These are phyloP conservation scores for cattle (Bos taurus) DNA, from an alignment of 2,113 vertebrate genomes.

Conservation along the genomic window ARS-UCD2.0 NC_037351.1:6352001-6352500, in stretches of 20 bases:
- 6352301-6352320: background rate
- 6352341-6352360: too few relatives aligned
- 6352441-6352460: accelerated
- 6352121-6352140: too few relatives aligned
- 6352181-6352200: too few relatives aligned
- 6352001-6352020: background rate
- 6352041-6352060: too few relatives aligned
- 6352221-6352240: background rate
- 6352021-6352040: too few relatives aligned
- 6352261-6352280: background rate
- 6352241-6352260: background rate
- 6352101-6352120: too few relatives aligned
- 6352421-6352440: background rate
- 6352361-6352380: background rate
- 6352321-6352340: background rate
- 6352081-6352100: too few relatives aligned
- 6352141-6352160: too few relatives aligned
- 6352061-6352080: too few relatives aligned
- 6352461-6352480: background rate
- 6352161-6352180: too few relatives aligned
- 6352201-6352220: background rate
- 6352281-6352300: background rate
- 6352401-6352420: accelerated
- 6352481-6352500: background rate
- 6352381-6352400: accelerated